Base-by-base conservation (phyloP, 2,888 invertebrate genomes). In the Trachelus tabidus region DNA sequence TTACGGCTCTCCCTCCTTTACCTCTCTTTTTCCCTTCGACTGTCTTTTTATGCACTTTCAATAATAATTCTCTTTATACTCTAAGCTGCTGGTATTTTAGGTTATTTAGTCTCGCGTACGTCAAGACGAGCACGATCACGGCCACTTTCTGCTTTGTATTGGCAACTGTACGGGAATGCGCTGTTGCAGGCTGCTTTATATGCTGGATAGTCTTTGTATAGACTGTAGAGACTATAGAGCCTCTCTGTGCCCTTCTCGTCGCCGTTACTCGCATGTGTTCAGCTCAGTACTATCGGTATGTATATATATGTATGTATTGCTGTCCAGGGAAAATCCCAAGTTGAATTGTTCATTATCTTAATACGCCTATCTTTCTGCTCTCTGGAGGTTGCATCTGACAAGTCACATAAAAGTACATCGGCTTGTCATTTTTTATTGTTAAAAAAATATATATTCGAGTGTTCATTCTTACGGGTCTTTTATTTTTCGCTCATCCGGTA, bases 291-390 rank as follows among this genome's bases (percentile, higher is more conserved):
- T 73, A 31, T 76, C 68, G 76, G 75, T n/a, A 71, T 34, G 3
- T n/a, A 71, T 71, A 56, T 23, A 15, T n/a, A 71, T 71, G 69
- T 69, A 69, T 11, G 33, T 30, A 69, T 69, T 71, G 11, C 71
- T 56, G 68, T 68, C 35, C 69, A 79, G 82, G 82, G 83, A 81
- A 82, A 82, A 80, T 81, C 82, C 82, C 80, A 80, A 76, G 56
- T 1, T 34, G 71, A 31, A 71, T 71, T 71, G 71, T 30, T 33
- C 15, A 15, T 34, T 34, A 71, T 71, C 33, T 71, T 71, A 71
- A 71, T 71, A 31, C 71, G 34, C 15, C 56, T 56, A 56, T 56
- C 56, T 56, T 56, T 56, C 56, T 56, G 23, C 56, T 56, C 56
- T 1, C 23, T 56, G 9, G 9, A 56, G 23, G 56, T 56, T 23